Conservation (phyloP, 2,797 vertebrate species). For the Nasua narica region DNA sequence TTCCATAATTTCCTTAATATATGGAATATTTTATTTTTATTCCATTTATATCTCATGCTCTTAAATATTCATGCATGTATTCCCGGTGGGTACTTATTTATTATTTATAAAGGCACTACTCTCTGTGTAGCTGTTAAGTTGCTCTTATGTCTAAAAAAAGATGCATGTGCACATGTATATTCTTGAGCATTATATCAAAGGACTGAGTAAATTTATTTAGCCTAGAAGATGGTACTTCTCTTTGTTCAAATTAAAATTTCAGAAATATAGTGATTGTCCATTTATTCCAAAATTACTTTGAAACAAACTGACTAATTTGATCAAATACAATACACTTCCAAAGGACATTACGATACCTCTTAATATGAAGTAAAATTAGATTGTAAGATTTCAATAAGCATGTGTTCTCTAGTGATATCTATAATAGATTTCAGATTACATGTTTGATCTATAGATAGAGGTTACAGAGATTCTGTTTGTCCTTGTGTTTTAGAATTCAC, state of each 20-base stretch:
- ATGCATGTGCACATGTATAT: neutral
- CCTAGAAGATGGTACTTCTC: neutral
- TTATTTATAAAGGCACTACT: neutral
- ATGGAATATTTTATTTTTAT: neutral
- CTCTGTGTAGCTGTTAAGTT: neutral
- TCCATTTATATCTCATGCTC: neutral
- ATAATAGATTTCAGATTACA: neutral
- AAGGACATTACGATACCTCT: neutral
- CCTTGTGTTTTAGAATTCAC: neutral
- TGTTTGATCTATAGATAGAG: neutral
- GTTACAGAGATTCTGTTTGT: neutral
- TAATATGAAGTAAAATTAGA: slow-evolving; percentile 1
- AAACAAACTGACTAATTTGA: neutral
- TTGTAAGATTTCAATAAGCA: neutral
- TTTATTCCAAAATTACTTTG: neutral
- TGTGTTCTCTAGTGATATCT: neutral
- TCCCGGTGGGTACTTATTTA: neutral
- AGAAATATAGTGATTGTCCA: neutral
- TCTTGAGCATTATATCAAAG: neutral
- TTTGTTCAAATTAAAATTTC: slow-evolving; percentile 1
- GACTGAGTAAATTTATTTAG: neutral
- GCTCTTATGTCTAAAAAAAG: neutral
- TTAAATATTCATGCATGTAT: neutral
- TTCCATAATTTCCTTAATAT: neutral
- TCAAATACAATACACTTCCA: neutral